These are phyloP conservation scores for Petrocephalus zakoni DNA, from an alignment of 2,113 vertebrate genomes.

Conservation along the genomic window DNA sequence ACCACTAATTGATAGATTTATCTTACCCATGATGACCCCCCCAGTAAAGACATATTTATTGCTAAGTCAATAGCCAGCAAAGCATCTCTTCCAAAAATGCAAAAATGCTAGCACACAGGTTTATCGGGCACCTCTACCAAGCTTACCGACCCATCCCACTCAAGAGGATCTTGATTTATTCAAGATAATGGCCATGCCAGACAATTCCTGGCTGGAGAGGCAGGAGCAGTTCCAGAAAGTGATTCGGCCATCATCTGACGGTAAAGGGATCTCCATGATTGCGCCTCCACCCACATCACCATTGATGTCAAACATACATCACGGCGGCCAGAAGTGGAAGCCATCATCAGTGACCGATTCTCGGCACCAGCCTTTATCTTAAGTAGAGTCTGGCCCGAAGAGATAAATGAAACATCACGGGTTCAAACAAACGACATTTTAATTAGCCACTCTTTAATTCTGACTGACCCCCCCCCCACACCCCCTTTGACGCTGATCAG, in stretches of 20 bases:
- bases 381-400: neutral
- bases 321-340: neutral
- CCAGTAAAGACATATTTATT: neutral
- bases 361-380: neutral
- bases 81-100: neutral
- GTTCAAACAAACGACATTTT: constrained; percentile 16
- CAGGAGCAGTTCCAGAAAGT: neutral
- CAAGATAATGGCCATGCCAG: neutral
- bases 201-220: neutral
- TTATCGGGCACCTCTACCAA: neutral
- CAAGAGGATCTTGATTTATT: neutral
- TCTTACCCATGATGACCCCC: neutral
- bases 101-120: neutral
- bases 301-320: neutral
- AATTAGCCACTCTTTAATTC: constrained; percentile 24
- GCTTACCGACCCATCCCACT: neutral
- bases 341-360: neutral
- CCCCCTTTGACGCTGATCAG: constrained; percentile 2
- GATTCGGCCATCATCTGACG: neutral
- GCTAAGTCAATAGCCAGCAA: neutral
- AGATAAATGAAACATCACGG: constrained; percentile 11
- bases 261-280: neutral
- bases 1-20: neutral
- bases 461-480: neutral
- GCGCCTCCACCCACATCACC: neutral